These are phyloP conservation scores for Dusona sp. DNA, from an alignment of 2,888 invertebrate species.

Conservation along the genomic window DNA sequence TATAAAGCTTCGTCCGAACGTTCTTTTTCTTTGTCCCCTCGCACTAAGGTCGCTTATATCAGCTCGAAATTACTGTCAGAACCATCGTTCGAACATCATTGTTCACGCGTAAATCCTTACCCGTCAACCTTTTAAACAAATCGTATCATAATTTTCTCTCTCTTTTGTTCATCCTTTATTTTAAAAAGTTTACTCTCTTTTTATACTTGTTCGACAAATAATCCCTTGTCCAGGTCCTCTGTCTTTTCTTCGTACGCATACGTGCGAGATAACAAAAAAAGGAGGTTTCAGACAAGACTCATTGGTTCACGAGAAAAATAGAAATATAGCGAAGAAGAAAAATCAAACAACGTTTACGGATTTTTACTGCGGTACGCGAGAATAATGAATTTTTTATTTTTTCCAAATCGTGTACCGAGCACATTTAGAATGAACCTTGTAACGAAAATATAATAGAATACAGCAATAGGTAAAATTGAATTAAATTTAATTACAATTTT, in stretches of 20 bases:
- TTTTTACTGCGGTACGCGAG: background rate
- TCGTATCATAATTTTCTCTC: conserved; percentile 37
- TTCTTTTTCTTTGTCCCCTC: background rate
- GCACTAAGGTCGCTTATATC: background rate
- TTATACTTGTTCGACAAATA: conserved; percentile 16
- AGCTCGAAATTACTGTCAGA: conserved; percentile 2
- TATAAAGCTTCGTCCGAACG: conserved; percentile 74
- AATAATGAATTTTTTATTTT: background rate
- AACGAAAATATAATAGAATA: too few species aligned
- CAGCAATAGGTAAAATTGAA: too few species aligned
- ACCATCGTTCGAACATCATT: conserved; percentile 47
- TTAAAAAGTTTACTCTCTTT: background rate
- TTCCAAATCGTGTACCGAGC: too few species aligned
- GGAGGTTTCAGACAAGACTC: background rate
- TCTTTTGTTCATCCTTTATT: background rate
- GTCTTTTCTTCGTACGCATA: background rate
- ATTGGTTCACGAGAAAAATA: background rate
- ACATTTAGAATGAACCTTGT: background rate
- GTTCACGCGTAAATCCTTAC: conserved; percentile 32
- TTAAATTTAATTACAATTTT: too few species aligned
- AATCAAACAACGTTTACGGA: background rate
- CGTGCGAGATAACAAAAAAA: conserved; percentile 4
- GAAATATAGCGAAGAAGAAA: background rate
- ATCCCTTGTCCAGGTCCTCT: background rate
- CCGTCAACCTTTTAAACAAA: background rate